These are phyloP conservation scores for Desmophyllum pertusum DNA, from an alignment of 92 coral and sea anemone genomes.

Conservation along the genomic window DNA sequence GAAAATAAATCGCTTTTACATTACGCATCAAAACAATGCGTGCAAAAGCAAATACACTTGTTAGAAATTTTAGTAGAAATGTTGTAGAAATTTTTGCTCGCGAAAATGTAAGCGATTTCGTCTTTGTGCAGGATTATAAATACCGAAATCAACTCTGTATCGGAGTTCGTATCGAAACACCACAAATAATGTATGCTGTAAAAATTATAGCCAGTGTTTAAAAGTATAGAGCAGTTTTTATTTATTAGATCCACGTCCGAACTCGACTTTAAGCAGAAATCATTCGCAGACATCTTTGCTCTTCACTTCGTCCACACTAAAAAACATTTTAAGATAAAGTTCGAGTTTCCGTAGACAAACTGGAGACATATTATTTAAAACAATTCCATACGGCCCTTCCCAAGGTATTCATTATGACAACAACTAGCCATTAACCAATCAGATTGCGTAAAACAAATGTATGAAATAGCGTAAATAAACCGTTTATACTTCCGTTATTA, in stretches of 20 bases:
- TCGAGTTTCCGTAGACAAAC: constrained; percentile 1
- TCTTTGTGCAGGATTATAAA: too few relatives aligned
- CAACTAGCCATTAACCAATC: constrained; percentile 15
- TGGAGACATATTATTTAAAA: constrained; percentile 10
- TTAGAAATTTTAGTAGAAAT: background rate
- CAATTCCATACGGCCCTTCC: background rate
- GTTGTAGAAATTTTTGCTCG: background rate
- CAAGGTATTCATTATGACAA: background rate
- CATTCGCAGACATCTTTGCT: background rate
- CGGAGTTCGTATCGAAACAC: constrained; percentile 5
- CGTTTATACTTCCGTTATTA: constrained; percentile 21
- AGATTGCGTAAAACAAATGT: background rate
- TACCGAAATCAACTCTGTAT: background rate
- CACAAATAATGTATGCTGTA: constrained; percentile 1
- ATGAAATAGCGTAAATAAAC: constrained; percentile 8
- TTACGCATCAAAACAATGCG: background rate
- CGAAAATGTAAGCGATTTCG: background rate
- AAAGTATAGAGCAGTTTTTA: background rate
- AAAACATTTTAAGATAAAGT: background rate
- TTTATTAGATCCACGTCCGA: background rate
- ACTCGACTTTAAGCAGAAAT: background rate
- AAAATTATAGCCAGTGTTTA: background rate
- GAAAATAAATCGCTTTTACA: background rate
- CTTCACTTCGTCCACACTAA: background rate
- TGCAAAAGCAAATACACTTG: background rate